Evolutionary conservation across 1,140 invertebrate genomes (phyloP).

Genomic region (Drosophila aff.): DNA sequence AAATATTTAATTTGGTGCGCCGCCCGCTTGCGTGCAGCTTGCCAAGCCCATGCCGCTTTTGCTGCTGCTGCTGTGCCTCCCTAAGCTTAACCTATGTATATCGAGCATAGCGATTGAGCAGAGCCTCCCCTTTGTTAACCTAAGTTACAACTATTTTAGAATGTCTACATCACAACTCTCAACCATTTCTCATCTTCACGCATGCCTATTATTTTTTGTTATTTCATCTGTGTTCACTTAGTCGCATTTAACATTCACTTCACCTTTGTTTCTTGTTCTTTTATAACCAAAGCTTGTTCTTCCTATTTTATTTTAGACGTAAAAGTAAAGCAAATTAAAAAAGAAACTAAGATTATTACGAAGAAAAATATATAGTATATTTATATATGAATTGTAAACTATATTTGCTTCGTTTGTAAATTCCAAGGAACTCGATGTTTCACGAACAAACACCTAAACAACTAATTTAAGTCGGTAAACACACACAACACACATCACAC

Average conservation of each 20-base stretch:
- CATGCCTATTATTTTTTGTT: slow-evolving; percentile 34
- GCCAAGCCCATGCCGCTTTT: slow-evolving; percentile 39
- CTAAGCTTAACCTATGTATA: slow-evolving; percentile 32
- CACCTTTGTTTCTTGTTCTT: slow-evolving; percentile 41
- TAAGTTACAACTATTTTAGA: slow-evolving; percentile 23
- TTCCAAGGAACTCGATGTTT: slow-evolving; percentile 56
- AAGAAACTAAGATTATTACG: slow-evolving; percentile 18
- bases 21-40: slow-evolving; percentile 55
- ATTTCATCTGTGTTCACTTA: slow-evolving; percentile 2
- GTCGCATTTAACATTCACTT: slow-evolving; percentile 10
- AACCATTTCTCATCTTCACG: slow-evolving; percentile 20
- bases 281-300: slow-evolving; percentile 81
- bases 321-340: slow-evolving; percentile 51
- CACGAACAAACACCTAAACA: slow-evolving; percentile 57
- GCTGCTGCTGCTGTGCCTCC: slow-evolving; percentile 54
- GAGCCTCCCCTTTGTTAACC: slow-evolving; percentile 8
- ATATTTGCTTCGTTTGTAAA: slow-evolving; percentile 52
- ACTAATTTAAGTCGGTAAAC: slow-evolving; percentile 39
- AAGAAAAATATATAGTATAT: slow-evolving; percentile 25
- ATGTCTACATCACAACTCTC: slow-evolving; percentile 29
- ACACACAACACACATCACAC: neutral
- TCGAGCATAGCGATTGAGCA: slow-evolving; percentile 19
- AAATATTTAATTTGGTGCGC: slow-evolving; percentile 54
- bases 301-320: slow-evolving; percentile 74
- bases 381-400: slow-evolving; percentile 43